Evolutionary conservation across 2,888 invertebrate species (phyloP).

Genomic region (Nymphalis c-album): DNA sequence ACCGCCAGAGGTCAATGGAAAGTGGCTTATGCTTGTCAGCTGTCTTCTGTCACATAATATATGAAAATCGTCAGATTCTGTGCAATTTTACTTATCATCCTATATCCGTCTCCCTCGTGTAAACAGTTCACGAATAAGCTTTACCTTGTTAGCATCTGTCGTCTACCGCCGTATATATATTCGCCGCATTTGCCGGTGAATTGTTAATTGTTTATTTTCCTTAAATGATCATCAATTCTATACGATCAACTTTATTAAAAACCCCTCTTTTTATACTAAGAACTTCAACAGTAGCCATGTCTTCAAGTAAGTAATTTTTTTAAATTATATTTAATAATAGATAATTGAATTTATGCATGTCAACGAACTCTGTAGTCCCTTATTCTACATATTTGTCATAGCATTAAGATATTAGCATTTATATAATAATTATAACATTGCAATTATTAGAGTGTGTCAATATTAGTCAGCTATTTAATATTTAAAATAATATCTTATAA

Average conservation of each 20-base stretch:
- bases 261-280: constrained; percentile 45
- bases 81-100: constrained; percentile 22
- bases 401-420: too few species aligned
- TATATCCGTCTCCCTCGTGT: constrained; percentile 11
- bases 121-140: constrained; percentile 7
- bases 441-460: too few species aligned
- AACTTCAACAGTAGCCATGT: constrained; percentile 53
- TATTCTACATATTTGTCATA: too few species aligned
- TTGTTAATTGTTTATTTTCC: constrained; percentile 40
- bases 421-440: too few species aligned
- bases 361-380: too few species aligned
- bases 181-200: constrained; percentile 12
- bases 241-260: constrained; percentile 48
- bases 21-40: background rate
- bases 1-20: background rate
- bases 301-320: constrained; percentile 50
- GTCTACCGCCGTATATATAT: constrained; percentile 1
- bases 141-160: constrained; percentile 7
- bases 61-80: constrained; percentile 8
- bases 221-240: constrained; percentile 58
- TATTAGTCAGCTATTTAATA: too few species aligned
- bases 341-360: too few species aligned
- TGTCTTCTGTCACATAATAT: background rate
- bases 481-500: too few species aligned
- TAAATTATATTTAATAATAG: background rate